These are phyloP conservation scores for Leistus spinibarbis DNA, from an alignment of 2,888 invertebrate genomes.

Conservation along the genomic window DNA sequence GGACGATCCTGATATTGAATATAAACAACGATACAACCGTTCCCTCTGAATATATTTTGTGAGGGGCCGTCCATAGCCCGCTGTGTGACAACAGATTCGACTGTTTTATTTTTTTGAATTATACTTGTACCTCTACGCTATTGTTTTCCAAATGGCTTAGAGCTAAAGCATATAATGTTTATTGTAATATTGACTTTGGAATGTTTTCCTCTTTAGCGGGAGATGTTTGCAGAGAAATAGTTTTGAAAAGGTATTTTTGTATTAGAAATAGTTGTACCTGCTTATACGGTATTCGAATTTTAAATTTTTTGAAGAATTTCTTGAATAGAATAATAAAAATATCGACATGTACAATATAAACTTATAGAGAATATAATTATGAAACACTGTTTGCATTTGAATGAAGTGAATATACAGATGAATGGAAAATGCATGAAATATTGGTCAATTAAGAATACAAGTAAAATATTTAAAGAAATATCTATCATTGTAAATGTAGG, in stretches of 20 bases:
- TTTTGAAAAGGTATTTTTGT: neutral
- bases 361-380: neutral
- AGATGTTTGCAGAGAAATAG: neutral
- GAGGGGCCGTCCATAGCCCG: neutral
- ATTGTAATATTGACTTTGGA: conserved; percentile 4
- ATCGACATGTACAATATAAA: neutral
- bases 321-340: neutral
- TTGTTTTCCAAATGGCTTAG: conserved; percentile 1
- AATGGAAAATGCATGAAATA: too few species aligned
- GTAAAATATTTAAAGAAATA: too few species aligned
- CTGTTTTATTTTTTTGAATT: neutral
- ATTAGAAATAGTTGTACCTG: neutral
- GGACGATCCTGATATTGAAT: conserved; percentile 1
- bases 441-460: too few species aligned
- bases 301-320: neutral
- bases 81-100: neutral
- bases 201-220: neutral
- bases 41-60: neutral
- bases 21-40: neutral
- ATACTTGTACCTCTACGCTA: neutral
- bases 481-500: too few species aligned
- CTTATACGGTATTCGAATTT: neutral
- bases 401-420: too few species aligned
- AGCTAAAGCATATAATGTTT: neutral
- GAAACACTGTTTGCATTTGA: neutral